phyloP scores from a whole-genome alignment of 1,140 invertebrate genomes.

The Solenopsis fugax region DNA sequence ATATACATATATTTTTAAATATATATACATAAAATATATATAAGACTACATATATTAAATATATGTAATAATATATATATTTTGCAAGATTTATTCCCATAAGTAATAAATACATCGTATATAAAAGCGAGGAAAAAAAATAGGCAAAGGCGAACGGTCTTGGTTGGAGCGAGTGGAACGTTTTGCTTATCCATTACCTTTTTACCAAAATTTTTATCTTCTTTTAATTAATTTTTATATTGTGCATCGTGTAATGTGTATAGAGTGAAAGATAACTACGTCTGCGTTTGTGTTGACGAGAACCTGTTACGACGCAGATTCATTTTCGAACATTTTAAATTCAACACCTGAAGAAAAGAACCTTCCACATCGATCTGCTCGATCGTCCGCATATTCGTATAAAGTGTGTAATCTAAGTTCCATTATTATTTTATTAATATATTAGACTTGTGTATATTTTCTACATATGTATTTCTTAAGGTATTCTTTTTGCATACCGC shows the following conservation, averaged over 20 bases:
- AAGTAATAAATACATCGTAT: neutral
- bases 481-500: slow-evolving; percentile 46
- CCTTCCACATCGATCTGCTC: neutral
- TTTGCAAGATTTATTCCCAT: slow-evolving; percentile 17
- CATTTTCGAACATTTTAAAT: slow-evolving; percentile 17
- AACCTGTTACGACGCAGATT: neutral
- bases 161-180: neutral
- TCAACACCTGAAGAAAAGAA: neutral
- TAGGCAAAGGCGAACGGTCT: neutral
- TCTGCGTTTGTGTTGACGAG: neutral
- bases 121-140: neutral
- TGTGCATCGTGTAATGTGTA: neutral
- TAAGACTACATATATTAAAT: slow-evolving; percentile 7
- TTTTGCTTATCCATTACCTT: slow-evolving; percentile 29
- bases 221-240: slow-evolving; percentile 4
- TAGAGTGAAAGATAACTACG: neutral
- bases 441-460: slow-evolving; percentile 72
- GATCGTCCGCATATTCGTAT: slow-evolving; percentile 21
- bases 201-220: slow-evolving; percentile 9
- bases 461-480: slow-evolving; percentile 65
- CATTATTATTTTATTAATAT: slow-evolving; percentile 67
- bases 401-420: slow-evolving; percentile 70
- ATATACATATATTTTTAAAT: slow-evolving; percentile 32
- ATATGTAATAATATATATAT: slow-evolving; percentile 12
- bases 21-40: neutral